Evolutionary conservation across 2,888 invertebrate genomes (phyloP), one percentile per base, ranked within the genome.

Genomic region (Esperia sulphurella): DNA sequence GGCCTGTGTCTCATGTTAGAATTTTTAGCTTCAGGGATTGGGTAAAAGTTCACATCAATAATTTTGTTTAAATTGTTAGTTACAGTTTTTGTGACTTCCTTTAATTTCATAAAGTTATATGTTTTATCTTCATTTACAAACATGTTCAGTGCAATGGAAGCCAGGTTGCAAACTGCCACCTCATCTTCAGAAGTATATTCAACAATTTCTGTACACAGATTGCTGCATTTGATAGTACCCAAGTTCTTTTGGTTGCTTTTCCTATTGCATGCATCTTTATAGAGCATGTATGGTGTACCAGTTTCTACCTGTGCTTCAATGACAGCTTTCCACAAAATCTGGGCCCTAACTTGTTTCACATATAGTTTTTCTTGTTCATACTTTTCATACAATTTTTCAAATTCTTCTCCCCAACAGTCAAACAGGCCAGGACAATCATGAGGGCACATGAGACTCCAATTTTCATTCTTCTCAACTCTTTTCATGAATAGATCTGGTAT

Each of bases 401-500:
- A 99, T 70, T 98, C 94, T 44, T 97, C 95, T 35, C 99, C 99
- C 96, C 97, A 99, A 61, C 94, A 94, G 61, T 99, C 98, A 0
- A 93, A 90, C 4, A 99, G 91, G 0, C 97, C 97, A 0, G 98
- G 98, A 61, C 95, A 95, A 71, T 97, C 94, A 72, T 96, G 94
- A 0, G 99, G 99, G 73, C 99, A 99, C 98, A 99, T 98, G 12
- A 99, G 87, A 45, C 96, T 96, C 99, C 99, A 99, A 45, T 92
- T 91, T 54, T 88, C 94, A 79, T 98, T 92, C 1, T 91, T 90
- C 75, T 97, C 95, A 0, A 97, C 97, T 44, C 99, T 92, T 76
- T 95, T 93, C 99, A 99, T 99, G 78, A 99, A 99, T 49, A 99
- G 91, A 89, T 99, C 99, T 0, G 99, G 98, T 59, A 99, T 96